These are phyloP conservation scores for Liopterus haemorrhoidalis DNA, from an alignment of 2,888 invertebrate genomes.

Conservation along the genomic window DNA sequence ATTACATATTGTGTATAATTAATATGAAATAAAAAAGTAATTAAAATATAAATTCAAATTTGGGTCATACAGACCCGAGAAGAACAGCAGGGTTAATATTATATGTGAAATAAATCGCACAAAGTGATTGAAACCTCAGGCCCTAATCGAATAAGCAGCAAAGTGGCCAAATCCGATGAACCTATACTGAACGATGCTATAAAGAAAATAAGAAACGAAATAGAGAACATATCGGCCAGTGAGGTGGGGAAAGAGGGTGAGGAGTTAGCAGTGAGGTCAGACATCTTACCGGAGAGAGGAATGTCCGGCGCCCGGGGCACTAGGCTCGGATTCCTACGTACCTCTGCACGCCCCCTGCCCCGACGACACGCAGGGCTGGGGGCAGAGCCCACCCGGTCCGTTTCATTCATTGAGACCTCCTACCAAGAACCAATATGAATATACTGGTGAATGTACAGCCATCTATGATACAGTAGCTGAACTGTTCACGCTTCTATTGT, in stretches of 20 bases:
- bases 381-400: constrained; percentile 41
- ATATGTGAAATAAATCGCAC: no score
- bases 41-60: no score
- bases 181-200: constrained; percentile 22
- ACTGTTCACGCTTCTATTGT: constrained; percentile 9
- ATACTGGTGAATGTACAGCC: constrained; percentile 21
- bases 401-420: constrained; percentile 56
- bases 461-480: constrained; percentile 28
- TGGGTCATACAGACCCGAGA: constrained; percentile 20
- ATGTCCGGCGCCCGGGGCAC: constrained; percentile 55
- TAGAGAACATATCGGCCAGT: constrained; percentile 25
- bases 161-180: constrained; percentile 25
- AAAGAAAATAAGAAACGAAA: constrained; percentile 27
- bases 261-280: constrained; percentile 41
- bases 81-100: no score
- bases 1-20: no score
- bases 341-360: constrained; percentile 41
- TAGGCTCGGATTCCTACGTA: constrained; percentile 49
- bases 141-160: no score
- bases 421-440: constrained; percentile 43
- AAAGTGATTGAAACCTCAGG: no score
- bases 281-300: constrained; percentile 48
- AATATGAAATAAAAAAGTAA: no score
- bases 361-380: constrained; percentile 10
- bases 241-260: constrained; percentile 21